These are phyloP conservation scores for Rhizoglyphus robini DNA, from an alignment of 1,140 invertebrate species.

Conservation along the genomic window DNA sequence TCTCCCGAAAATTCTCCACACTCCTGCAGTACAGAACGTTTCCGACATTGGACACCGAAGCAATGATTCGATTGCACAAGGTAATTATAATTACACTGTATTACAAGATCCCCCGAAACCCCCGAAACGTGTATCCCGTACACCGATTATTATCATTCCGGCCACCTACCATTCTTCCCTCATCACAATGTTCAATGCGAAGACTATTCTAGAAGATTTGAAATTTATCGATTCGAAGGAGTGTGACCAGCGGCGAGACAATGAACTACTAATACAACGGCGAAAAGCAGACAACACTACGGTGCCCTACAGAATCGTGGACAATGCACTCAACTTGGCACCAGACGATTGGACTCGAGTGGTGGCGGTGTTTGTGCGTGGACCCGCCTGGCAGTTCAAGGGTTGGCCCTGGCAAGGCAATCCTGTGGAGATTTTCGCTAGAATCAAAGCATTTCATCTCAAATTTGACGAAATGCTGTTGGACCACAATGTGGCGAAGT, in stretches of 20 bases:
- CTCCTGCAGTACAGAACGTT: too few relatives aligned
- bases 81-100: too few relatives aligned
- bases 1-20: too few relatives aligned
- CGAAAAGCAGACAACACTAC: conserved; percentile 47
- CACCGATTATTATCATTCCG: conserved; percentile 97
- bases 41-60: too few relatives aligned
- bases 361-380: conserved; percentile 96
- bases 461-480: conserved; percentile 91
- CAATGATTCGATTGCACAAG: too few relatives aligned
- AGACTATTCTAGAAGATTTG: conserved; percentile 88
- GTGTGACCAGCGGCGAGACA: conserved; percentile 68
- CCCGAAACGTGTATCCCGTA: conserved; percentile 48
- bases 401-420: conserved; percentile 98
- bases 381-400: conserved; percentile 99
- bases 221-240: conserved; percentile 48
- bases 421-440: conserved; percentile 88
- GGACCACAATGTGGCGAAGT: conserved; percentile 83
- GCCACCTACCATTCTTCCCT: conserved; percentile 84
- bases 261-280: conserved; percentile 83
- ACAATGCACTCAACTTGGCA: conserved; percentile 79
- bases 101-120: conserved; percentile 13
- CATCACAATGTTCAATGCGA: conserved; percentile 95
- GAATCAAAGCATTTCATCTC: conserved; percentile 92
- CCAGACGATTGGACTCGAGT: conserved; percentile 91
- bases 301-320: conserved; percentile 85